Percentiles rank a stretch among this genome's conserved stretches.
These are phyloP conservation scores for Salminus brasiliensis DNA, from an alignment of 2,113 vertebrate species.

Conservation along the genomic window DNA sequence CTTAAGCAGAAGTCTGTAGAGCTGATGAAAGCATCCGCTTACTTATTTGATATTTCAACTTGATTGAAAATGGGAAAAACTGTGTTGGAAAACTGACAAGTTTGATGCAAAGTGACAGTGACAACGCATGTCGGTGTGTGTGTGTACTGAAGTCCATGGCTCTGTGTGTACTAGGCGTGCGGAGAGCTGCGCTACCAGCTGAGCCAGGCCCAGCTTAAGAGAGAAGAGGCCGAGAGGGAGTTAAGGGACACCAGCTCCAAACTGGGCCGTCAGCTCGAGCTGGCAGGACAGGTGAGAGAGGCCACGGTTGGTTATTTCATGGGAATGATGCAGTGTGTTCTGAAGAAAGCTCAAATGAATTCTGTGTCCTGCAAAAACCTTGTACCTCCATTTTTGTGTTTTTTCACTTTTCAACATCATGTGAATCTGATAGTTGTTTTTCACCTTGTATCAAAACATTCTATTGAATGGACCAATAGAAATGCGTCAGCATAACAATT, in stretches of 20 bases:
- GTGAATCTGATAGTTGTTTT: too few species aligned
- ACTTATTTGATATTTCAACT: constrained; percentile 33
- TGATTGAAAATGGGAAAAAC: constrained; percentile 6
- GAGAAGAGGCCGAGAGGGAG: constrained; percentile 89
- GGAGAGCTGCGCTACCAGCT: constrained; percentile 88
- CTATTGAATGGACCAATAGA: too few species aligned
- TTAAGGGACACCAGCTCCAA: constrained; percentile 84
- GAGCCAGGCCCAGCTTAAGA: constrained; percentile 87
- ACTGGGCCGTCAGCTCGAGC: constrained; percentile 82
- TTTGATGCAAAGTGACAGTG: background rate
- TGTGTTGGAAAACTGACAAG: constrained; percentile 13
- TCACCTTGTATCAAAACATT: too few species aligned
- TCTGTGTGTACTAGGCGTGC: constrained; percentile 82
- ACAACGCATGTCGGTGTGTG: constrained; percentile 7
- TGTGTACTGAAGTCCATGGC: constrained; percentile 23
- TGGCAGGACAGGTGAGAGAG: constrained; percentile 84
- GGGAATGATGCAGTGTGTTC: background rate
- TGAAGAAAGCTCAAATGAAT: background rate
- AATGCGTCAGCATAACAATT: too few species aligned
- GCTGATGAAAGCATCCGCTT: background rate
- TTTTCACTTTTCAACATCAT: too few species aligned
- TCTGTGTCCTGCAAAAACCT: too few species aligned
- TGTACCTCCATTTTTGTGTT: too few species aligned
- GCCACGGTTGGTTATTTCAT: background rate
- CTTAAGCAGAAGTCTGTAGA: background rate